phyloP scores from a whole-genome alignment of 2,888 invertebrate genomes.

The Eupithecia subumbrata region DNA sequence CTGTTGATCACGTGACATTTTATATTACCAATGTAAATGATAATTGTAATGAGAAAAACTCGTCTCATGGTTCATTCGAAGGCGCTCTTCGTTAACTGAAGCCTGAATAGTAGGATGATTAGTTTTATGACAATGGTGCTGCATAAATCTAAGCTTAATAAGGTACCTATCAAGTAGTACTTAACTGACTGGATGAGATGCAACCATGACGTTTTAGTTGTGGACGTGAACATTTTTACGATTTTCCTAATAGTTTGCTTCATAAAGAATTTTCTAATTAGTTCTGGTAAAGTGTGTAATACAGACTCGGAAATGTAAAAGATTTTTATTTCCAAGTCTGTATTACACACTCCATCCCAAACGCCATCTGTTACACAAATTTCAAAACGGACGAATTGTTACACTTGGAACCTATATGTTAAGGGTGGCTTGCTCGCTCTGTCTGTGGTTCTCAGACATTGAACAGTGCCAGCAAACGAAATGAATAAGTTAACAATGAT shows the following conservation, averaged over 20 bases:
- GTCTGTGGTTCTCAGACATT: background rate
- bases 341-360: no score
- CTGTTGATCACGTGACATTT: constrained; percentile 52
- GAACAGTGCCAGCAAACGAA: background rate
- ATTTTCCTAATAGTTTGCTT: background rate
- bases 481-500: background rate
- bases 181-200: background rate
- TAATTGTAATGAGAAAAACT: constrained; percentile 35
- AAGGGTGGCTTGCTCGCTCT: background rate
- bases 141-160: constrained; percentile 14
- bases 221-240: background rate
- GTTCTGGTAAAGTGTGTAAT: no score
- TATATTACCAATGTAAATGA: constrained; percentile 34
- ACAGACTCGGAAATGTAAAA: no score
- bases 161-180: background rate
- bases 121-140: constrained; percentile 52
- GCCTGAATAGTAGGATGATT: constrained; percentile 44
- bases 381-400: background rate
- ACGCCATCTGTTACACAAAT: background rate
- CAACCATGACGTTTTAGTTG: background rate
- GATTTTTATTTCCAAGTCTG: no score
- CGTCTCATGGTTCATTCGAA: constrained; percentile 53
- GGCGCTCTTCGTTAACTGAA: constrained; percentile 52
- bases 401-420: background rate
- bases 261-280: background rate